Evolutionary conservation across 2,113 vertebrate genomes (phyloP).

Genomic region (Apaloderma vittatum): DNA sequence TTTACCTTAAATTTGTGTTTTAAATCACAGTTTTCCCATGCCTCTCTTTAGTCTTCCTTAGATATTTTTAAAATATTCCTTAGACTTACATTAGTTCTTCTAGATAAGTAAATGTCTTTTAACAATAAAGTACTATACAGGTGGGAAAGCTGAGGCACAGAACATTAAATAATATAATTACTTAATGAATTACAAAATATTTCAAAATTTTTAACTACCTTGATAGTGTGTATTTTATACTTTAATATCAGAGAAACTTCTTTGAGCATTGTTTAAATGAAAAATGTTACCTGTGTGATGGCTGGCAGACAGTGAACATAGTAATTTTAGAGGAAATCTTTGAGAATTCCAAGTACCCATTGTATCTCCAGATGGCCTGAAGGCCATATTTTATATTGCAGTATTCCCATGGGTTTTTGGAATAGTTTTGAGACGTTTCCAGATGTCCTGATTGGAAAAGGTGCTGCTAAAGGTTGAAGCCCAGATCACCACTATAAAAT

Average conservation of each 20-base stretch:
- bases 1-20: background rate
- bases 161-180: background rate
- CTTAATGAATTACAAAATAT: background rate
- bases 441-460: background rate
- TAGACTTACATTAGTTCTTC: background rate
- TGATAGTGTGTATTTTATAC: background rate
- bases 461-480: background rate
- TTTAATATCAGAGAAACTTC: background rate
- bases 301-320: background rate
- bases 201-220: background rate
- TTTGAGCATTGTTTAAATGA: background rate
- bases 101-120: background rate
- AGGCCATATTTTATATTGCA: background rate
- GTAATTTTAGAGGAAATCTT: background rate
- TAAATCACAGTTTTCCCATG: background rate
- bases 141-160: background rate
- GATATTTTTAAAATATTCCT: background rate
- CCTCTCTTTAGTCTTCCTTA: background rate
- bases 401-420: background rate
- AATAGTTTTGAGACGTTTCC: background rate
- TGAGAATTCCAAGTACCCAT: background rate
- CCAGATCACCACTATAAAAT: background rate
- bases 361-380: background rate
- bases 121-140: background rate
- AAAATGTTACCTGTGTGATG: background rate